Base-by-base conservation (phyloP, 2,797 vertebrate genomes). In the Sebastes vulpes region DNA sequence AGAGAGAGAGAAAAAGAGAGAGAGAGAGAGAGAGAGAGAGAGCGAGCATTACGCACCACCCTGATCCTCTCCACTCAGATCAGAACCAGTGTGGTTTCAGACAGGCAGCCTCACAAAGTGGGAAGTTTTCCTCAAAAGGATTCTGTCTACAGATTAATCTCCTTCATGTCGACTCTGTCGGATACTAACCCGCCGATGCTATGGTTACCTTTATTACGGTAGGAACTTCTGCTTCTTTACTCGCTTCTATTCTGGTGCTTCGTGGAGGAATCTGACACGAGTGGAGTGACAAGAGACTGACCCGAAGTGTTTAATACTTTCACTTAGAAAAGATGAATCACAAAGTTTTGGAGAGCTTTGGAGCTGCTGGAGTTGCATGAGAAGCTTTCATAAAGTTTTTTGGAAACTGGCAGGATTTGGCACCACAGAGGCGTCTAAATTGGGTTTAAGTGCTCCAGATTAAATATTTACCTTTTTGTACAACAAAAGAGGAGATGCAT, bases 161-260 rank as follows among this genome's bases (percentile, higher is more conserved):
- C 94, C 95, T 97, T 96, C 92, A 97, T 97, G 96, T 96, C 95
- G 96, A 91, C 95, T 94, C 89, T 94, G 95, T 94, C 95, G 96
- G 95, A 97, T 94, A 93, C 92, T 91, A 89, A 90, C 91, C 93
- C 92, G 90, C 93, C 94, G 96, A 96, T 96, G 96, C 96, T 97
- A 97, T 97, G 96, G 96, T 96, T 96, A 96, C 96, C 95, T 96
- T 97, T 94, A 95, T 96, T 96, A 96, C 96, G 96, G 96, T 97
- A 96, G 77, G 96, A 84, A 64, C 32, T 35, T 35, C 71, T 6
- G 5, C 65, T 72, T 83, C 23, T 42, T 16, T 42, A 42, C 52
- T 77, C 79, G 21, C 38, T 63, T 64, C 42, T 53, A 58, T 52
- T 16, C 67, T 52, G 69, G 48, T 12, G 58, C 53, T 20, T 12